A percentile compares a stretch with the other conserved stretches of the same genome.
These are phyloP conservation scores for Scaptomyza caliginosa DNA, from an alignment of 2,888 invertebrate species.

Conservation along the genomic window DNA sequence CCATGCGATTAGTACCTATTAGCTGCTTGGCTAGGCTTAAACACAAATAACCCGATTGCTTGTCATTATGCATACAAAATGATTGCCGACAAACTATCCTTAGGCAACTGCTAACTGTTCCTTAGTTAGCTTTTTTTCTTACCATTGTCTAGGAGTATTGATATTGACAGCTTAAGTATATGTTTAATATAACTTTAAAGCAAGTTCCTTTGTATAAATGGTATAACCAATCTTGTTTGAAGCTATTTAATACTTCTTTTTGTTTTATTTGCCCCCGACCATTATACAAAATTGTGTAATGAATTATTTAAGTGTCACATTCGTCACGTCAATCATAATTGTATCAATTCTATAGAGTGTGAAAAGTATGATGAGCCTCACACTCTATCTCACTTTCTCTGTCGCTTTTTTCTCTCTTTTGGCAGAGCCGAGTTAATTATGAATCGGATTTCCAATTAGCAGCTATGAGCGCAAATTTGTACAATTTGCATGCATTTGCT, in stretches of 20 bases:
- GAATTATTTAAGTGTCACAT: neutral
- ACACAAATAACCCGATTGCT: constrained; percentile 25
- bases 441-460: constrained; percentile 56
- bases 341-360: neutral
- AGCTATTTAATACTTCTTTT: too few relatives aligned
- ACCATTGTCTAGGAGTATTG: too few relatives aligned
- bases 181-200: too few relatives aligned
- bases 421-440: constrained; percentile 18
- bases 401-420: neutral
- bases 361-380: neutral
- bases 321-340: neutral
- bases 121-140: too few relatives aligned
- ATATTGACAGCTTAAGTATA: too few relatives aligned
- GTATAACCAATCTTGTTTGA: too few relatives aligned
- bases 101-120: neutral
- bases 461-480: constrained; percentile 32
- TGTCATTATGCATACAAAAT: constrained; percentile 24
- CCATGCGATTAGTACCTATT: constrained; percentile 79
- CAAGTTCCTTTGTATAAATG: too few relatives aligned
- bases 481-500: constrained; percentile 66
- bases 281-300: neutral
- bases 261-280: too few relatives aligned
- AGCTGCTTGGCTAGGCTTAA: constrained; percentile 37
- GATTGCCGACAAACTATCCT: constrained; percentile 3
- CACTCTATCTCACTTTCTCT: neutral